Conservation (phyloP, 2,888 invertebrate genomes). For the Agrochola circellaris region DNA sequence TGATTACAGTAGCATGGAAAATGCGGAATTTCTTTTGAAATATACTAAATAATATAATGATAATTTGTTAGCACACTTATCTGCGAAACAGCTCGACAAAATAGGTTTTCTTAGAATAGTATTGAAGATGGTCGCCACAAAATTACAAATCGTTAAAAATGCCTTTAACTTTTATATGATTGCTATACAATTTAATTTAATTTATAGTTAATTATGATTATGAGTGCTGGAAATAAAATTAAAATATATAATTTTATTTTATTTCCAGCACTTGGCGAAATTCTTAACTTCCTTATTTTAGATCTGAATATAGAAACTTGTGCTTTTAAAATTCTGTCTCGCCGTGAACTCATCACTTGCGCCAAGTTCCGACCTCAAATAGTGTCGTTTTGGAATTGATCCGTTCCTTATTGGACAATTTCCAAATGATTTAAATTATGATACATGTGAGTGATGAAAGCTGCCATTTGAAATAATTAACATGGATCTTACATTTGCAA, state of each 20-base stretch:
- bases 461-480: constrained; percentile 43
- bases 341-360: constrained; percentile 20
- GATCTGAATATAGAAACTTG: neutral
- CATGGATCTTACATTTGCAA: constrained; percentile 21
- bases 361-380: constrained; percentile 34
- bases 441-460: constrained; percentile 52
- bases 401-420: constrained; percentile 60
- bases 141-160: neutral
- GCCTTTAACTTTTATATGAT: neutral
- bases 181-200: neutral
- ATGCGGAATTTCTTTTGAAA: neutral
- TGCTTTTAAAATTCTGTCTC: neutral
- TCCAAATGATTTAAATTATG: constrained; percentile 61
- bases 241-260: no score
- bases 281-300: neutral
- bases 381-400: constrained; percentile 45
- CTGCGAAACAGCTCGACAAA: neutral
- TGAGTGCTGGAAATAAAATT: no score
- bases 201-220: no score
- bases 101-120: neutral
- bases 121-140: neutral
- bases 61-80: neutral
- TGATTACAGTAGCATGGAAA: neutral
- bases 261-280: neutral
- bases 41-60: no score